These are phyloP conservation scores for Cyrtodaria siliqua DNA, from an alignment of 2,888 invertebrate genomes.

Conservation along the genomic window DNA sequence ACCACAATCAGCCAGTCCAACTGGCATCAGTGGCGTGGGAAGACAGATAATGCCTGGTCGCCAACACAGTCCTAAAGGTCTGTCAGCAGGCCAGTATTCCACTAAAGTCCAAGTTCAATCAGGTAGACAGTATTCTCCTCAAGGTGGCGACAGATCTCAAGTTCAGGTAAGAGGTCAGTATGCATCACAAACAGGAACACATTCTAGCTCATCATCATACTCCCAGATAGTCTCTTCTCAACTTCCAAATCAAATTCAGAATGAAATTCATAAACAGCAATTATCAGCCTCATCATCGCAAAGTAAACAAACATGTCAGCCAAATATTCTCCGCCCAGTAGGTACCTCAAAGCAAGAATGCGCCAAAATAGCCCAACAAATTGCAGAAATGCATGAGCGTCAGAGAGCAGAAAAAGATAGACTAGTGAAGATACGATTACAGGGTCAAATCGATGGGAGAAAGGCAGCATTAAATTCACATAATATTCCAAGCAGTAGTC, in stretches of 20 bases:
- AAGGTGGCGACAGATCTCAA: not conserved
- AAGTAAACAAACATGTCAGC: slow-evolving; percentile 1
- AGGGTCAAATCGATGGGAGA: slow-evolving; percentile 31
- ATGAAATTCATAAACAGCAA: slow-evolving; percentile 1
- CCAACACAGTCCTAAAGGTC: not conserved
- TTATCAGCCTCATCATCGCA: not conserved
- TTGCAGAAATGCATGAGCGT: slow-evolving; percentile 60
- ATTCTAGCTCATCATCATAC: not conserved
- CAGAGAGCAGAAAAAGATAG: slow-evolving; percentile 43
- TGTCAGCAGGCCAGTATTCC: too few species aligned
- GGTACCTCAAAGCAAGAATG: slow-evolving; percentile 58
- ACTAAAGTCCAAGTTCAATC: too few species aligned
- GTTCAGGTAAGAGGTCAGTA: slow-evolving; percentile 4
- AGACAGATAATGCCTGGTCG: not conserved
- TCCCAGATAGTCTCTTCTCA: slow-evolving; percentile 7
- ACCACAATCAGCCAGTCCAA: not conserved
- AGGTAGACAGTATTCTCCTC: too few species aligned
- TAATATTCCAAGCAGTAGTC: slow-evolving; percentile 50
- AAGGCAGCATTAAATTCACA: slow-evolving; percentile 47
- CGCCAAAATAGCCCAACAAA: slow-evolving; percentile 64
- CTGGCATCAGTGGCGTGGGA: not conserved
- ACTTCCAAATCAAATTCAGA: slow-evolving; percentile 26
- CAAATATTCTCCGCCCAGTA: slow-evolving; percentile 43
- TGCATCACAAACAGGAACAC: slow-evolving; percentile 2
- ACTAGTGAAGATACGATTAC: slow-evolving; percentile 29